A percentile compares a stretch with the other conserved stretches of the same genome.
Conservation (phyloP, 1,140 invertebrate species). For the Drosophila repleta region DNA sequence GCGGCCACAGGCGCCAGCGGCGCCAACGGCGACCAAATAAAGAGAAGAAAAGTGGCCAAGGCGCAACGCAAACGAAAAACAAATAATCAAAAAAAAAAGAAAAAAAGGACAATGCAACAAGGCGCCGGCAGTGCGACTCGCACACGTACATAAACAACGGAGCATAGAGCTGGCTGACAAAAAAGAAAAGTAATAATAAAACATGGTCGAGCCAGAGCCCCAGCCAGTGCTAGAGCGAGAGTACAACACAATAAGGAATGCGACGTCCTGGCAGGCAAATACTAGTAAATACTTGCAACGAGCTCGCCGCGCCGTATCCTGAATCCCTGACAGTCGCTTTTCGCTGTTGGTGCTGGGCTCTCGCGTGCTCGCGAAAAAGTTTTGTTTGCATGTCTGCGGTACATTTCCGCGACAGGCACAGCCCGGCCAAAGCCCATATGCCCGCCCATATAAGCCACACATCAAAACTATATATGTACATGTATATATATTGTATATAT, state of each 20-base stretch:
- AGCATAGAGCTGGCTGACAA: constrained; percentile 52
- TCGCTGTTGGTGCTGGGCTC: neutral
- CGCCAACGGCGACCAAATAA: constrained; percentile 40
- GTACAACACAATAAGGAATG: constrained; percentile 4
- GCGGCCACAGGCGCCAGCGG: constrained; percentile 33
- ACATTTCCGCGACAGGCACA: constrained; percentile 80
- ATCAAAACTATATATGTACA: neutral
- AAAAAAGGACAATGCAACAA: constrained; percentile 32
- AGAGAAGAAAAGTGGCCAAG: constrained; percentile 18
- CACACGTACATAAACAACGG: constrained; percentile 69
- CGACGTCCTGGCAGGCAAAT: constrained; percentile 32
- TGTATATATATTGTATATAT: neutral
- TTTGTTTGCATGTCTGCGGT: constrained; percentile 81
- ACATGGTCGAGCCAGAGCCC: constrained; percentile 58
- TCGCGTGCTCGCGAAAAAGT: constrained; percentile 74
- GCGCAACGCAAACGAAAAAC: constrained; percentile 15
- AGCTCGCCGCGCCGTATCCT: constrained; percentile 20
- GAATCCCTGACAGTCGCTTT: constrained; percentile 28
- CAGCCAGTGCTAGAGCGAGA: constrained; percentile 28
- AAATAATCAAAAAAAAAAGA: constrained; percentile 18
- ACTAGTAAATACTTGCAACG: constrained; percentile 28
- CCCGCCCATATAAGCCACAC: constrained; percentile 22
- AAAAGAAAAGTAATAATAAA: constrained; percentile 72
- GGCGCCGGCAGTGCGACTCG: constrained; percentile 35
- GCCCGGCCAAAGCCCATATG: constrained; percentile 23